Evolutionary conservation across 1,140 invertebrate genomes (phyloP).

Genomic region (Zaprionus lachaisei): DNA sequence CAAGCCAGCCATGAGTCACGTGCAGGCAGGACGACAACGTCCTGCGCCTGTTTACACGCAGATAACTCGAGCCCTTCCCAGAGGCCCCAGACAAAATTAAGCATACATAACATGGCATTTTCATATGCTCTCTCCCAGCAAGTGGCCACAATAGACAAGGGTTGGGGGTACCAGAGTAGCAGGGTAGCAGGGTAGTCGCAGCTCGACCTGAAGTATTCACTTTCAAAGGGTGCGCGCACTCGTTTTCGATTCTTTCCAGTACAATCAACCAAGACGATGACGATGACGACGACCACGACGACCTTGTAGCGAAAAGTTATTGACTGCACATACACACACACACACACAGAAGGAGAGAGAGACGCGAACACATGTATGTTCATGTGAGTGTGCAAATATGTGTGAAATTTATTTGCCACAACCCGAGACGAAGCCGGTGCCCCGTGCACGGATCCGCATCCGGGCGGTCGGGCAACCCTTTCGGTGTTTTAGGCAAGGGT

Average conservation of each 20-base stretch:
- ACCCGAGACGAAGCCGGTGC: slow-evolving; percentile 6
- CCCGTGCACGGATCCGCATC: slow-evolving; percentile 31
- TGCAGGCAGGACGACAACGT: slow-evolving; percentile 37
- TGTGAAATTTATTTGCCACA: slow-evolving; percentile 82
- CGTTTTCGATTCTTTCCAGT: slow-evolving; percentile 50
- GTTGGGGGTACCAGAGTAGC: neutral
- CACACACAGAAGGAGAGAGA: slow-evolving; percentile 1
- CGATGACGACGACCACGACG: slow-evolving; percentile 27
- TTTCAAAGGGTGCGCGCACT: slow-evolving; percentile 27
- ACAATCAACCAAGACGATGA: slow-evolving; percentile 69
- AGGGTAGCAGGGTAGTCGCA: neutral
- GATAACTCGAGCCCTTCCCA: slow-evolving; percentile 49
- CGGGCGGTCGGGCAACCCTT: slow-evolving; percentile 49
- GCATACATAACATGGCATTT: slow-evolving; percentile 37
- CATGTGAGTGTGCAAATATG: slow-evolving; percentile 73
- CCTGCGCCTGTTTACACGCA: slow-evolving; percentile 56
- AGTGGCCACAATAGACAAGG: neutral
- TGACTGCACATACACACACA: slow-evolving; percentile 51
- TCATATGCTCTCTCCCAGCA: slow-evolving; percentile 22
- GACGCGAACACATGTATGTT: neutral
- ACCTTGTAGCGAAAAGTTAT: slow-evolving; percentile 71
- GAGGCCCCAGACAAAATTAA: slow-evolving; percentile 24
- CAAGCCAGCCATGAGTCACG: slow-evolving; percentile 39
- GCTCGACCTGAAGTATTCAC: slow-evolving; percentile 1
- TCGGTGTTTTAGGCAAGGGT: slow-evolving; percentile 38